phyloP scores from a whole-genome alignment of 1,140 invertebrate genomes.

The Drosophila kurseongensis region DNA sequence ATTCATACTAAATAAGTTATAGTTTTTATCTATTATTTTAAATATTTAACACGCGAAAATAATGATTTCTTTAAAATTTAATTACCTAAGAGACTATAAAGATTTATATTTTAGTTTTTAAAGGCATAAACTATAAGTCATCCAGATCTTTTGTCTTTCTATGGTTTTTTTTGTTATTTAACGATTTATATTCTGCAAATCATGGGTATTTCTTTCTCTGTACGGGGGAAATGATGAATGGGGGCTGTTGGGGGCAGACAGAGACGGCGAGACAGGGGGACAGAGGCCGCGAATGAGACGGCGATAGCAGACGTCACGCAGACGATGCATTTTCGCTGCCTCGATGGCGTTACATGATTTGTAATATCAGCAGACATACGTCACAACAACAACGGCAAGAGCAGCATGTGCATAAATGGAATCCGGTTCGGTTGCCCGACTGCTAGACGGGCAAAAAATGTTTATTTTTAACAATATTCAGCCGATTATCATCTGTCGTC shows the following conservation, averaged over 20 bases:
- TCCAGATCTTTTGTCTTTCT: neutral
- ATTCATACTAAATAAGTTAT: too few species aligned
- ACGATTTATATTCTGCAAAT: too few species aligned
- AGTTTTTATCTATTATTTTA: too few species aligned
- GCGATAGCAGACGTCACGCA: conserved; percentile 69
- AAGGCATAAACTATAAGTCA: too few species aligned
- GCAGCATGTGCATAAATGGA: conserved; percentile 51
- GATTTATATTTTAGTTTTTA: too few species aligned
- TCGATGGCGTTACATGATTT: conserved; percentile 76
- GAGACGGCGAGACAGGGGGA: conserved; percentile 16
- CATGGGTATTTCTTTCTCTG: neutral
- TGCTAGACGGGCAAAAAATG: conserved; percentile 39
- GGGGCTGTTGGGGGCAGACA: conserved; percentile 18
- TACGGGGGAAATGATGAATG: conserved; percentile 67
- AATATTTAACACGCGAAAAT: too few species aligned
- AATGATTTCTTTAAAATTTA: too few species aligned
- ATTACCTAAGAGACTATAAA: too few species aligned
- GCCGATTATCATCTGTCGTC: conserved; percentile 75
- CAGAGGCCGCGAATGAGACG: conserved; percentile 3
- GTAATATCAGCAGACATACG: conserved; percentile 76
- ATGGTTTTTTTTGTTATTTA: neutral
- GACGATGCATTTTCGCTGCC: conserved; percentile 50
- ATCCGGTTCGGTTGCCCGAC: conserved; percentile 62
- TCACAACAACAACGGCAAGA: conserved; percentile 34
- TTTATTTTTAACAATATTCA: conserved; percentile 79